Base-by-base conservation (phyloP, 1,140 invertebrate genomes). In the Maconellicoccus hirsutus region DNA sequence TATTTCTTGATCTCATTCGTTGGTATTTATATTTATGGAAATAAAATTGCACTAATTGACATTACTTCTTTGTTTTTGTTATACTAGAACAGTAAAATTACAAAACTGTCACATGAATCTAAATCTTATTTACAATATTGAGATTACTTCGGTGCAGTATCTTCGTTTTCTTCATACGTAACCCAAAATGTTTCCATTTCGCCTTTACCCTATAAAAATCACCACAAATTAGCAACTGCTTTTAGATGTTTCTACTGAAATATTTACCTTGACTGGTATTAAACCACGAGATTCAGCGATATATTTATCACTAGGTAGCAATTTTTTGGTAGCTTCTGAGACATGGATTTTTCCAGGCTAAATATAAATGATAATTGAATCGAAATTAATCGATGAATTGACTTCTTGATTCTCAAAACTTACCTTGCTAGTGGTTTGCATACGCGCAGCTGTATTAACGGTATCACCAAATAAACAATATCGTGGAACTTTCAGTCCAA, bases 381-480 rank as follows among this genome's bases (percentile, higher is more conserved):
- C 59, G 59, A 22, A n/a, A 22, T 10, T 6, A 26, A 66, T 6
- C n/a, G 16, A 61, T 23, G 4, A 7, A 61, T 26, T 66, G 23
- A 6, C 23, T 26, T 59, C 22, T 75, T 70, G 27, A 14, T 72
- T 16, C 21, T 29, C 59, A 22, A 70, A 71, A 66, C 78, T 76
- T 80, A 90, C 89, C 81, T 84, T 77, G 74, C 87, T 86, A 7
- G 86, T 86, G 0, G 89, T 89, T 75, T 91, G 90, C 91, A 94
- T 94, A 71, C 91, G 83, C 0, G 91, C 90, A 4, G 90, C 90
- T 0, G 89, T 91, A 75, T 93, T 93, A 8, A 92, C 88, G 0
- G 92, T 93, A 77, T 96, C 93, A 0, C 93, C 93, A 73, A 92
- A 91, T 4, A 92, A 85, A 73, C 89, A 92, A 77, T 91, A 92